These are phyloP conservation scores for Archips crataeganus DNA, from an alignment of 2,888 invertebrate species.

Conservation along the genomic window DNA sequence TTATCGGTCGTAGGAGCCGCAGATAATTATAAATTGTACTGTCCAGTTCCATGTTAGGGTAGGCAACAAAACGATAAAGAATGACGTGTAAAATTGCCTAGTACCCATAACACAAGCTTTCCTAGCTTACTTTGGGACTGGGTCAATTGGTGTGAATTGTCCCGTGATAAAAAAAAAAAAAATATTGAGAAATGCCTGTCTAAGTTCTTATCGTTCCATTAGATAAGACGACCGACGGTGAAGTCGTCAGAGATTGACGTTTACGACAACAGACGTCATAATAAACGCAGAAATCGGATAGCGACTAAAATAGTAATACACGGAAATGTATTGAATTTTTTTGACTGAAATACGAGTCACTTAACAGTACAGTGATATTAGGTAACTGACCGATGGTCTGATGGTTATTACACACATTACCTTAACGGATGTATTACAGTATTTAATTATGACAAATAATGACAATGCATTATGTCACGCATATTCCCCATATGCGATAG, in stretches of 20 bases:
- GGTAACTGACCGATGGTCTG: neutral
- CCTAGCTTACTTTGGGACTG: no score
- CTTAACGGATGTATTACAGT: neutral
- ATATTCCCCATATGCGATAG: neutral
- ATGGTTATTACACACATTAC: neutral
- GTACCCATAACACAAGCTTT: no score
- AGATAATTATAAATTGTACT: neutral
- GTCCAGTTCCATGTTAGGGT: neutral
- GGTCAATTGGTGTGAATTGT: no score
- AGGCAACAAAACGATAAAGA: slow-evolving; percentile 3
- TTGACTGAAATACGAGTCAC: neutral
- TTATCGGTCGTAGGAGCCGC: no score
- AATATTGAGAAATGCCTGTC: neutral
- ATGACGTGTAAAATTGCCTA: neutral
- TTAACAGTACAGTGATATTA: neutral
- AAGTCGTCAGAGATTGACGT: slow-evolving; percentile 1
- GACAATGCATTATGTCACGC: neutral
- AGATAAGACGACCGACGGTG: neutral
- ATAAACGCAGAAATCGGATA: neutral
- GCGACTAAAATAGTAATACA: neutral
- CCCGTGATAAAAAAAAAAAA: no score
- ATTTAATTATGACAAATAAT: neutral
- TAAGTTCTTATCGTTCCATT: neutral
- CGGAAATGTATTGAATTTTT: neutral
- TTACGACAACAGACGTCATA: neutral